These are phyloP conservation scores for Apeira syringaria DNA, from an alignment of 2,888 invertebrate species.

Conservation along the genomic window DNA sequence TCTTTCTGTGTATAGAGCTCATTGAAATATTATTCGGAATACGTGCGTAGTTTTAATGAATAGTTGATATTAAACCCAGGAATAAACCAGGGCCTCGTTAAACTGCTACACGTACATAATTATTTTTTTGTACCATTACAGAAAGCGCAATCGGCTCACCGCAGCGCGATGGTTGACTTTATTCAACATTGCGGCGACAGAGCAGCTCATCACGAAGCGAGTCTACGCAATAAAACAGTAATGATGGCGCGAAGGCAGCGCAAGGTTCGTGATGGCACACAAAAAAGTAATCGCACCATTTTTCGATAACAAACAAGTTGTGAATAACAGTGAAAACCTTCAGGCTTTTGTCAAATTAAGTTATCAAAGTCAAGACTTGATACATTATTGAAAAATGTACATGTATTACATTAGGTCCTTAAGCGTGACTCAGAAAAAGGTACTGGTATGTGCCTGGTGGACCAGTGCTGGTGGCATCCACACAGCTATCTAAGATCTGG, in stretches of 20 bases:
- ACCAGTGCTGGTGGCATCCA: too few relatives aligned
- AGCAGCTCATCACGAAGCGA: slow-evolving; percentile 49
- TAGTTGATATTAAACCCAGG: neutral
- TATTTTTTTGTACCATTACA: slow-evolving; percentile 36
- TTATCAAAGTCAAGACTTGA: too few relatives aligned
- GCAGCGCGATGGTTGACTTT: slow-evolving; percentile 43
- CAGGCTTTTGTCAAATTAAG: too few relatives aligned
- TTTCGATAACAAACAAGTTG: slow-evolving; percentile 1
- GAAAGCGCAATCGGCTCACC: slow-evolving; percentile 38
- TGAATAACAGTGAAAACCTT: too few relatives aligned
- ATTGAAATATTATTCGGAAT: slow-evolving; percentile 1
- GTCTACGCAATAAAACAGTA: slow-evolving; percentile 44
- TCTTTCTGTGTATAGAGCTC: neutral
- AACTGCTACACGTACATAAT: slow-evolving; percentile 8
- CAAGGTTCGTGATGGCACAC: slow-evolving; percentile 15
- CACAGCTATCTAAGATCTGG: too few relatives aligned
- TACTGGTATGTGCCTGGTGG: too few relatives aligned
- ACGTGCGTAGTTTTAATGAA: too few relatives aligned
- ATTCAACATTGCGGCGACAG: slow-evolving; percentile 52
- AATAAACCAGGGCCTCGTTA: neutral
- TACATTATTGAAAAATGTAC: too few relatives aligned
- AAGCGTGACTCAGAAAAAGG: too few relatives aligned
- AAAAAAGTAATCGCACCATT: slow-evolving; percentile 10
- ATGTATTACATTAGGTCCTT: too few relatives aligned
- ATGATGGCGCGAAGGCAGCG: slow-evolving; percentile 45